These are phyloP conservation scores for Passer montanus DNA, from an alignment of 2,113 vertebrate species.

Conservation along the genomic window DNA sequence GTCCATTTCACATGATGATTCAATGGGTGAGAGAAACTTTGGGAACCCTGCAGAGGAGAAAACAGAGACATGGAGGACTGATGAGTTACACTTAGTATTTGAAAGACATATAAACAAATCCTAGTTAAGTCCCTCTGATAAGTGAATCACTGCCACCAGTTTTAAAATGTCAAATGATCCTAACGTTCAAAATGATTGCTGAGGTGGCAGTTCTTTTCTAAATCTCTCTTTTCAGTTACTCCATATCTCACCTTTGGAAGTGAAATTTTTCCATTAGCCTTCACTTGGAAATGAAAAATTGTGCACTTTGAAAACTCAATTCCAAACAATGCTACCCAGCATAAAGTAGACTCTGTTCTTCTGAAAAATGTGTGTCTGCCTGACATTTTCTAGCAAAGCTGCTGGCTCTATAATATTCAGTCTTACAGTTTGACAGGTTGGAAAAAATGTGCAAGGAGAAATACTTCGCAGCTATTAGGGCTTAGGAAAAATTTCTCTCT, in stretches of 20 bases:
- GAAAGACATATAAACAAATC: conserved; percentile 40
- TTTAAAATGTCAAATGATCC: conserved; percentile 36
- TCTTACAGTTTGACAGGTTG: neutral
- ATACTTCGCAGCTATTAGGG: neutral
- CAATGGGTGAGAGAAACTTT: neutral
- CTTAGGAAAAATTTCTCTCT: neutral
- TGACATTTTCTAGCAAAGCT: conserved; percentile 44
- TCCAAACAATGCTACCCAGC: conserved; percentile 38
- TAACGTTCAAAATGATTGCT: conserved; percentile 30
- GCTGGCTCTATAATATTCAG: conserved; percentile 10
- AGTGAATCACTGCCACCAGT: conserved; percentile 19
- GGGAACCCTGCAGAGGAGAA: neutral
- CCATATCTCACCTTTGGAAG: neutral
- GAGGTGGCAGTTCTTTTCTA: conserved; percentile 17
- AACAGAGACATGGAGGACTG: neutral
- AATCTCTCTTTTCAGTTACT: neutral
- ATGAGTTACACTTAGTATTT: neutral
- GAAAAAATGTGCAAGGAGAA: neutral
- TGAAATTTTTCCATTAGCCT: conserved; percentile 22
- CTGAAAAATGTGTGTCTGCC: conserved; percentile 18
- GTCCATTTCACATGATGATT: neutral
- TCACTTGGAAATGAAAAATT: conserved; percentile 36
- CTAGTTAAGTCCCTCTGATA: conserved; percentile 27
- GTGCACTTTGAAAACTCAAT: neutral
- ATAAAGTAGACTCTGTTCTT: conserved; percentile 12